A percentile compares a stretch with the other conserved stretches of the same genome.
phyloP scores from a whole-genome alignment of 2,113 vertebrate species.

The Thinocorus orbignyianus region DNA sequence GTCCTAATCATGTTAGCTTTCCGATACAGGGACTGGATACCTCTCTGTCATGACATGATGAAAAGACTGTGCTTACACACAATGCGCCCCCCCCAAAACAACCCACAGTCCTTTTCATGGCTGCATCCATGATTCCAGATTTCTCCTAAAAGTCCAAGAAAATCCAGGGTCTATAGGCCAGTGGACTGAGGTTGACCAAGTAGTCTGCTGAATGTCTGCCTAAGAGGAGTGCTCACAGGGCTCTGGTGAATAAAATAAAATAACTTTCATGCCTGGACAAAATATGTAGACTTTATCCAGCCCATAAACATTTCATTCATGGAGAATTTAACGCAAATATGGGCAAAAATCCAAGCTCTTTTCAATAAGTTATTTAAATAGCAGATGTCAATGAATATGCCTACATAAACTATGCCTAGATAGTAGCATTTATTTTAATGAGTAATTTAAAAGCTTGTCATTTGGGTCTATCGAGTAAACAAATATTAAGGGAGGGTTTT shows the following conservation, averaged over 20 bases:
- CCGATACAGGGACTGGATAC: not conserved
- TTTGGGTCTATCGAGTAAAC: not conserved
- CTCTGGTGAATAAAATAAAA: not conserved
- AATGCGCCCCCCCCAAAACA: not conserved
- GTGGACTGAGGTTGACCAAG: not conserved
- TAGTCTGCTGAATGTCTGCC: not conserved
- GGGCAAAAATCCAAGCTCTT: constrained; percentile 9
- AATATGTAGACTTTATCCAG: not conserved
- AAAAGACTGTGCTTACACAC: not conserved
- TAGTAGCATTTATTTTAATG: constrained; percentile 8
- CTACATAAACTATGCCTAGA: constrained; percentile 8
- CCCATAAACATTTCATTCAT: not conserved
- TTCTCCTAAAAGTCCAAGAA: not conserved
- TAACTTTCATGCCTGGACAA: not conserved
- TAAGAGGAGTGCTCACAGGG: not conserved
- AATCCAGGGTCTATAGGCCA: not conserved
- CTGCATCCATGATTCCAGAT: not conserved
- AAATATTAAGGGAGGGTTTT: not conserved
- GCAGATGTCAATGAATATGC: constrained; percentile 3
- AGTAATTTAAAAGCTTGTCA: not conserved
- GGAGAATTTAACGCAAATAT: not conserved
- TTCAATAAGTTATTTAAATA: constrained; percentile 28
- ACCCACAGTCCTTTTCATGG: not conserved
- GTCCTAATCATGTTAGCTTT: not conserved
- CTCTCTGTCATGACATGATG: not conserved